phyloP scores from a whole-genome alignment of 2,888 invertebrate genomes.

The Tetragonula carbonaria region DNA sequence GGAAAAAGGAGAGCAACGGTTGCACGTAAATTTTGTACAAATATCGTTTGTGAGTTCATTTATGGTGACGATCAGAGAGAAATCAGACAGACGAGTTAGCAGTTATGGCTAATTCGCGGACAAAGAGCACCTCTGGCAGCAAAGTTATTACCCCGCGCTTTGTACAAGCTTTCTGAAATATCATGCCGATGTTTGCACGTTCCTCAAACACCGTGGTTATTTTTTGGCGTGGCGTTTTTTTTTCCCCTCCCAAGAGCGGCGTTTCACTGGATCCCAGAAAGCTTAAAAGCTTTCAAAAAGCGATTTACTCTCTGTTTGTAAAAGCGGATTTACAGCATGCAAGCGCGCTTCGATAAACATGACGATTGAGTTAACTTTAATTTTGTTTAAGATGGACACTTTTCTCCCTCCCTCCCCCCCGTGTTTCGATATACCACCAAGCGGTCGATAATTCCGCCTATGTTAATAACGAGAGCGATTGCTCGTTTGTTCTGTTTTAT shows the following conservation, averaged over 20 bases:
- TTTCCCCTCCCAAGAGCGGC: neutral
- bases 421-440: neutral
- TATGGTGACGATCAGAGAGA: neutral
- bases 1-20: too few relatives aligned
- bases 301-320: conserved; percentile 18
- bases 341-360: neutral
- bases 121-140: neutral
- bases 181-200: conserved; percentile 19
- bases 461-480: neutral
- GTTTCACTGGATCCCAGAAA: conserved; percentile 17
- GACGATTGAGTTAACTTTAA: neutral
- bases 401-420: too few relatives aligned
- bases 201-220: conserved; percentile 25
- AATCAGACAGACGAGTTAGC: too few relatives aligned
- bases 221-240: conserved; percentile 19
- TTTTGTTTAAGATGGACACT: conserved; percentile 11
- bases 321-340: conserved; percentile 33
- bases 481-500: too few relatives aligned
- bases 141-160: conserved; percentile 17
- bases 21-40: neutral
- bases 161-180: conserved; percentile 15
- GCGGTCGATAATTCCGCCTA: neutral
- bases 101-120: neutral
- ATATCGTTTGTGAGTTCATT: too few relatives aligned
- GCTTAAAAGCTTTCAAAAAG: conserved; percentile 39